Conservation (phyloP, 92 coral and sea anemone genomes). For the Blastomussa wellsi region DNA sequence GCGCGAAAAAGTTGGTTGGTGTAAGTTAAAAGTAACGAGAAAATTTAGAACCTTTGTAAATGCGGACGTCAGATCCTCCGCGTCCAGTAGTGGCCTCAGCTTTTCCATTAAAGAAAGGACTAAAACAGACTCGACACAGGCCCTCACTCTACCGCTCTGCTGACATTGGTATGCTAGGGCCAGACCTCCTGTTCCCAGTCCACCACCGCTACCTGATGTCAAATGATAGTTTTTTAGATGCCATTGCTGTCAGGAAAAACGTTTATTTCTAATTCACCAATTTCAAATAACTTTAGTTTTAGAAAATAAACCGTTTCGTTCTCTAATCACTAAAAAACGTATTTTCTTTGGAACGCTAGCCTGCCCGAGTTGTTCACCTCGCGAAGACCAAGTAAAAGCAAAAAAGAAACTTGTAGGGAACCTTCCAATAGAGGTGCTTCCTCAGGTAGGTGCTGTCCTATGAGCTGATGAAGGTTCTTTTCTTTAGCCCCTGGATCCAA, state of each 20-base stretch:
- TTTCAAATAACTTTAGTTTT: neutral
- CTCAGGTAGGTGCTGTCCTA: conserved; percentile 74
- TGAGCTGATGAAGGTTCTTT: conserved; percentile 79
- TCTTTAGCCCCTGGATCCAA: conserved; percentile 92
- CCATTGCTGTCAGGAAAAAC: neutral
- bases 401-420: neutral
- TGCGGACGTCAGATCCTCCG: conserved; percentile 69
- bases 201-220: conserved; percentile 73
- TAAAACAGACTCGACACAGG: conserved; percentile 86
- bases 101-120: conserved; percentile 75
- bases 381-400: neutral
- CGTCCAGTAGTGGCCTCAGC: conserved; percentile 63
- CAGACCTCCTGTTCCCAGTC: conserved; percentile 80
- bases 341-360: neutral
- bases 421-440: conserved; percentile 82
- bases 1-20: no score
- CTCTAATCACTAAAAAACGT: neutral
- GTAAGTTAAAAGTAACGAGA: neutral
- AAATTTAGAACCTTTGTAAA: conserved; percentile 68
- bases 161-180: conserved; percentile 80
- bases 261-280: neutral
- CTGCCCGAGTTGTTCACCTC: neutral
- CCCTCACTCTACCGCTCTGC: conserved; percentile 82
- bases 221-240: neutral
- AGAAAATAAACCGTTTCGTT: neutral